Conservation (phyloP, 2,113 vertebrate genomes). For the Hemiprocne comata region DNA sequence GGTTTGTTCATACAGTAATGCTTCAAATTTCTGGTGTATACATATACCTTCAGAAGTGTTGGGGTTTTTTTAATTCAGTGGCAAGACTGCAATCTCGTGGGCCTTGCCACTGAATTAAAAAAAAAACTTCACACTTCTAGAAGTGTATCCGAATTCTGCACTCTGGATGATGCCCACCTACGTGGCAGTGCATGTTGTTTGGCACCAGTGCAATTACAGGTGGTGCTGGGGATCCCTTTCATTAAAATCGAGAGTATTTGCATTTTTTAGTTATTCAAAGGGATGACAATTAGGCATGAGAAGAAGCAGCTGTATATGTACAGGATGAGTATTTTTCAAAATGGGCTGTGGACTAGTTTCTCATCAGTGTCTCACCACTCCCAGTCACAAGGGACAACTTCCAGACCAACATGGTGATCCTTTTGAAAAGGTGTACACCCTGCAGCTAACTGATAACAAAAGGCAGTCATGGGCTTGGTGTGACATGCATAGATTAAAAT, state of each 20-base stretch:
- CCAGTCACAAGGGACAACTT: not conserved
- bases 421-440: not conserved
- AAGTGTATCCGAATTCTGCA: not conserved
- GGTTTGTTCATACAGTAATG: conserved; percentile 8
- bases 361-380: not conserved
- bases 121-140: no score
- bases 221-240: not conserved
- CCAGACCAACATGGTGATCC: not conserved
- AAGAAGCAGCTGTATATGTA: not conserved
- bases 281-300: not conserved
- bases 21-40: not conserved
- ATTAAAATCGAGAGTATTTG: not conserved
- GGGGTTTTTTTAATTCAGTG: not conserved
- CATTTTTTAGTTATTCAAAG: not conserved
- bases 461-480: not conserved
- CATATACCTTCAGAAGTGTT: not conserved
- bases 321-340: not conserved
- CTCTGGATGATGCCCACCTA: not conserved
- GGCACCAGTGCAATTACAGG: not conserved
- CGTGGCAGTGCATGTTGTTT: not conserved
- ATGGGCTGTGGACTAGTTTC: not conserved
- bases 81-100: not conserved
- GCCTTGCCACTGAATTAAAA: no score
- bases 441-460: not conserved
- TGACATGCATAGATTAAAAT: fast-evolving